Evolutionary conservation across 2,888 invertebrate genomes (phyloP).

Genomic region (Adelognathus sp.): DNA sequence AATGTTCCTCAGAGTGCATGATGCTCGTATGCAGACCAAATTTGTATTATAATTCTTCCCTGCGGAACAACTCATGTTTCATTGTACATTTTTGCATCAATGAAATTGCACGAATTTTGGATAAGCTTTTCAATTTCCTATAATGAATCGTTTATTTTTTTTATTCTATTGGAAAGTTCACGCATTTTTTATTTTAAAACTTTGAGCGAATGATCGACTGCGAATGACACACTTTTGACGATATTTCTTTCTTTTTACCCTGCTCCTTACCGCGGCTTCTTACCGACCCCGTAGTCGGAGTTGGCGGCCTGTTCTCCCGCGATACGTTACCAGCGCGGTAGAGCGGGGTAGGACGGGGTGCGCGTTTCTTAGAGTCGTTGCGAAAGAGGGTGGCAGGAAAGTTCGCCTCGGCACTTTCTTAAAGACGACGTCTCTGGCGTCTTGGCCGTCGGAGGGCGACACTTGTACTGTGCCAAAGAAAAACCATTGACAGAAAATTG

Average conservation of each 20-base stretch:
- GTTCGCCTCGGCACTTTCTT: constrained; percentile 74
- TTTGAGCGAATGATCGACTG: not conserved
- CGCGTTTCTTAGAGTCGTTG: constrained; percentile 72
- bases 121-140: not conserved
- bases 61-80: not conserved
- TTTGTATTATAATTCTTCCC: not conserved
- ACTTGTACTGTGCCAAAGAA: constrained; percentile 68
- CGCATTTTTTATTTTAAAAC: not conserved
- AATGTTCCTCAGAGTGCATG: not conserved
- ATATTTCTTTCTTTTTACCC: constrained; percentile 46
- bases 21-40: not conserved
- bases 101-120: too few relatives aligned
- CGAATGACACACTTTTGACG: not conserved
- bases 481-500: constrained; percentile 43
- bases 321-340: constrained; percentile 76
- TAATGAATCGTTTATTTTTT: not conserved
- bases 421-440: constrained; percentile 74
- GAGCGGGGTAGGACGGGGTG: constrained; percentile 64
- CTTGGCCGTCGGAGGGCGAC: constrained; percentile 78
- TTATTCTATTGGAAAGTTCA: not conserved
- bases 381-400: constrained; percentile 75
- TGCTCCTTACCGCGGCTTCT: constrained; percentile 46
- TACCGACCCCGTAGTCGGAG: constrained; percentile 68
- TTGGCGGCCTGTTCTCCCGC: constrained; percentile 62
- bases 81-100: not conserved